Evolutionary conservation across 2,888 invertebrate genomes (phyloP), one percentile per base, ranked within the genome.

Genomic region (Eupithecia insigniata): DNA sequence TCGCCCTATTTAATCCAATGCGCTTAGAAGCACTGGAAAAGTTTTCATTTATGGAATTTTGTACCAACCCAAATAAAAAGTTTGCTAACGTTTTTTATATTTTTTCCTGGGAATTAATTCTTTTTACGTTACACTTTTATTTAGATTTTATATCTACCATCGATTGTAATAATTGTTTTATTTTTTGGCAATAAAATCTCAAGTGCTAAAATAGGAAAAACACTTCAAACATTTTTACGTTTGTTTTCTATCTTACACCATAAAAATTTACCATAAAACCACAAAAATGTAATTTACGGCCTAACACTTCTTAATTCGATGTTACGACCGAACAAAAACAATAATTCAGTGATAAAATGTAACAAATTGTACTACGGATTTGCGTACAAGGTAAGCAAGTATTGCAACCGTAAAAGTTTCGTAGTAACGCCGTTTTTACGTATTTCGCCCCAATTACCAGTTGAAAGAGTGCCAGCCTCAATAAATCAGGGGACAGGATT

Each of bases 391-490:
- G 68, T 73, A 71, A 39, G 64, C 58, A 69, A 73, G 70, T 72
- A 70, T 74, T 69, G 34, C 64, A 66, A 60, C 71, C 69, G 71
- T 69, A 76, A 88, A 89, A 88, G 84, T 88, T 87, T 80, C 78
- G 78, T 78, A 82, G 83, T 84, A 82, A 83, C 80, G 77, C 80
- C 78, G 81, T 69, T 87, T 86, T 86, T 87, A 88, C 87, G 87
- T 85, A 87, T 89, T 88, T 89, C 84, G 86, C 83, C 84, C 87
- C 90, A 89, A 90, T 91, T 89, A 90, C 88, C 75, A 87, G 85
- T 91, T 91, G 90, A 90, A 89, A 90, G 85, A 87, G 87, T 88
- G 89, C 90, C 91, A 89, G 90, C 77, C 82, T 78, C 85, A 83
- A 90, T 91, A 91, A 90, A 91, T 91, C 90, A 89, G 84, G 66